Conservation (phyloP, 2,113 vertebrate species). For the Riparia riparia region DNA sequence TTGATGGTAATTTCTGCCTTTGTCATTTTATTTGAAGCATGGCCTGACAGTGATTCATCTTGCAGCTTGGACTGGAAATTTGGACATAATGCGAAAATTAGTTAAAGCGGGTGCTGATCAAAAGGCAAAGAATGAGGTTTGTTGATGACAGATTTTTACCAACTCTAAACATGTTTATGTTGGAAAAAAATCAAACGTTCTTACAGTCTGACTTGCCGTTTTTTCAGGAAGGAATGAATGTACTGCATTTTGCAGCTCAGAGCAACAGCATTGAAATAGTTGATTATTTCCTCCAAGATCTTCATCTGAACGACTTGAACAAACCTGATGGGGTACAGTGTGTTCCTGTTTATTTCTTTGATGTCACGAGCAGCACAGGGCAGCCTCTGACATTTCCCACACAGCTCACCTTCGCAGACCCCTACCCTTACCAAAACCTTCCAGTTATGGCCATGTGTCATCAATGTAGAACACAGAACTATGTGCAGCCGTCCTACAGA, state of each 20-base stretch:
- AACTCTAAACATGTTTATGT: not conserved
- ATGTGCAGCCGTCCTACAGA: not conserved
- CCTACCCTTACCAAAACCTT: not conserved
- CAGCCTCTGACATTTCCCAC: not conserved
- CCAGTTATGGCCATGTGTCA: not conserved
- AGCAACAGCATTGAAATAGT: conserved; percentile 84
- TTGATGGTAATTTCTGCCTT: not conserved
- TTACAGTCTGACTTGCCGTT: not conserved
- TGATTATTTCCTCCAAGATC: conserved; percentile 87
- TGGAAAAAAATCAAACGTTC: not conserved
- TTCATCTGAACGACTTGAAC: conserved; percentile 87
- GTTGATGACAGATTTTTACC: not conserved
- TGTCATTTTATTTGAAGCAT: conserved; percentile 75
- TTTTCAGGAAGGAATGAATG: conserved; percentile 86
- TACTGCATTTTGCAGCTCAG: conserved; percentile 89
- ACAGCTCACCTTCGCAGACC: not conserved
- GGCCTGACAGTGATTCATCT: conserved; percentile 88
- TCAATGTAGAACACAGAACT: fast-evolving
- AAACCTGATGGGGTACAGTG: conserved; percentile 80
- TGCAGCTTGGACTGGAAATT: conserved; percentile 90
- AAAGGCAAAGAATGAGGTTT: conserved; percentile 84
- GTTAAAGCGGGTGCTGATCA: conserved; percentile 88
- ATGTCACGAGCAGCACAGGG: not conserved
- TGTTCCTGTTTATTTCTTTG: not conserved
- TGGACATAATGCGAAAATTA: conserved; percentile 85